Conservation (phyloP, 2,797 vertebrate species). For the Parauchenoglanis ngamensis region DNA sequence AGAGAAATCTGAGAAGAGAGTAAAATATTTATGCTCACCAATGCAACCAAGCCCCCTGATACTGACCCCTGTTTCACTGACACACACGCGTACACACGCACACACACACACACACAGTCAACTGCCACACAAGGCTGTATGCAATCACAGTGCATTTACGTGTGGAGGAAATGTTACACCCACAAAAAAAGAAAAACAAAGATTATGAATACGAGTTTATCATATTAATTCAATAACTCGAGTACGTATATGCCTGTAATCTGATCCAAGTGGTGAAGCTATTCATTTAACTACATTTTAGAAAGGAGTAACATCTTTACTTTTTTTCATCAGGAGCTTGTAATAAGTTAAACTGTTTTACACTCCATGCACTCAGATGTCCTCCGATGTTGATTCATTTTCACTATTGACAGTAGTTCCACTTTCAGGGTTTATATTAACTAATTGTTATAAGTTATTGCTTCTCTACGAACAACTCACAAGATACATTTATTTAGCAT, state of each 20-base stretch:
- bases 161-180: neutral
- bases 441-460: neutral
- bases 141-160: neutral
- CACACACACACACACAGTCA: constrained; percentile 12
- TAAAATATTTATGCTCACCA: constrained; percentile 77
- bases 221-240: neutral
- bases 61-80: constrained; percentile 52
- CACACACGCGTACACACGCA: neutral
- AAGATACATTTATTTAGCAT: neutral
- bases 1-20: constrained; percentile 72
- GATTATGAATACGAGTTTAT: neutral
- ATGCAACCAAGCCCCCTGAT: constrained; percentile 57
- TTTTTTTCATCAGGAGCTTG: neutral
- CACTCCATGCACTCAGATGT: neutral
- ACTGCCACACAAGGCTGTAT: neutral
- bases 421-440: neutral
- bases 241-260: neutral
- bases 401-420: neutral
- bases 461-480: neutral
- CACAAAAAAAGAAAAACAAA: neutral
- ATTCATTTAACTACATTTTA: neutral
- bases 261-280: neutral
- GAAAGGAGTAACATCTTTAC: neutral
- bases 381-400: neutral
- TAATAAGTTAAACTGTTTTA: neutral